A percentile compares a stretch with the other conserved stretches of the same genome.
Evolutionary conservation across 2,797 vertebrate genomes (phyloP).

Genomic region (Malurus leucopterus): DNA sequence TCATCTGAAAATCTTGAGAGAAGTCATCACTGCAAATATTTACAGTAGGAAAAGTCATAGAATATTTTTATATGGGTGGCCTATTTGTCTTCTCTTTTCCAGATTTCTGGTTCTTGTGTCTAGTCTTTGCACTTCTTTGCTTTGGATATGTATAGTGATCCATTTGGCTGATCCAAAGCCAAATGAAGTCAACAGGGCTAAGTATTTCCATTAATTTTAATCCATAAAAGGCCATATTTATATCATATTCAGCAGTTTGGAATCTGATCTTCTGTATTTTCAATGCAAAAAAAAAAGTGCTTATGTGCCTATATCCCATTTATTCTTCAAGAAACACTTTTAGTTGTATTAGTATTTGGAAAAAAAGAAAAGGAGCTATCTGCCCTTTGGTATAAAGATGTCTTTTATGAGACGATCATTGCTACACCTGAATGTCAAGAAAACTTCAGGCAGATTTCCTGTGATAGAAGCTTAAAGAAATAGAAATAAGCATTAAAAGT

Average conservation of each 20-base stretch:
- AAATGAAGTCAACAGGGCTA: neutral
- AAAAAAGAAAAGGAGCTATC: neutral
- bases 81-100: neutral
- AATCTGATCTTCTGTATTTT: neutral
- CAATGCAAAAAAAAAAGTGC: neutral
- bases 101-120: neutral
- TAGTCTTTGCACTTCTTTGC: neutral
- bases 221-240: neutral
- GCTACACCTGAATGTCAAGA: neutral
- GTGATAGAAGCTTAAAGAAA: neutral
- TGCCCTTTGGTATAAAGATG: neutral
- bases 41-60: neutral
- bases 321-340: neutral
- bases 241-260: neutral
- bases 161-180: neutral
- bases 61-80: neutral
- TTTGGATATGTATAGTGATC: neutral
- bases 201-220: constrained; percentile 2
- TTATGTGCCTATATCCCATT: neutral
- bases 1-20: neutral
- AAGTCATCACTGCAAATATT: neutral
- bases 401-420: neutral
- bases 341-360: neutral
- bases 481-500: neutral
- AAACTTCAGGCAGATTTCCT: neutral